Conservation (phyloP, 2,113 vertebrate species). For the Hippoglossus stenolepis region DNA sequence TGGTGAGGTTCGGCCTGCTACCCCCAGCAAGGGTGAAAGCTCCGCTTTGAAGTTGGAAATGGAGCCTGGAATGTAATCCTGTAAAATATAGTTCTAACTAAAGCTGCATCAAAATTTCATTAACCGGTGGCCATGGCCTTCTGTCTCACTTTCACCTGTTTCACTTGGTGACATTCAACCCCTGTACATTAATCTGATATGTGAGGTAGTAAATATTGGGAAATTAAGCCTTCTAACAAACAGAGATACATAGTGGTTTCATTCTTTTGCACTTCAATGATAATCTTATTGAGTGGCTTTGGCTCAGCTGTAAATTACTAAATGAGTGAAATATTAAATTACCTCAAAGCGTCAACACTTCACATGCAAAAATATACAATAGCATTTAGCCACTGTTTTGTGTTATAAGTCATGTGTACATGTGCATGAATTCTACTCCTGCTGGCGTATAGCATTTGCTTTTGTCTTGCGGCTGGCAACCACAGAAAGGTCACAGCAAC, state of each 20-base stretch:
- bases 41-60: constrained; percentile 77
- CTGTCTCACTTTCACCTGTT: constrained; percentile 71
- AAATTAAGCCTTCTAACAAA: constrained; percentile 15
- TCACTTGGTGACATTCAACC: constrained; percentile 64
- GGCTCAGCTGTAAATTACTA: too few species aligned
- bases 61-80: constrained; percentile 77
- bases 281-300: too few species aligned
- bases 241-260: too few species aligned
- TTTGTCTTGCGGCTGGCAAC: constrained; percentile 4
- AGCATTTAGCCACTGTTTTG: constrained; percentile 4
- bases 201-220: constrained; percentile 35
- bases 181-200: constrained; percentile 62
- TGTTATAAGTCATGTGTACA: neutral
- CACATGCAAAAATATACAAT: neutral
- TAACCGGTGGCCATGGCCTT: constrained; percentile 50
- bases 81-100: constrained; percentile 77
- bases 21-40: constrained; percentile 71
- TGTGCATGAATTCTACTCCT: neutral
- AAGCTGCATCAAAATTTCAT: constrained; percentile 79
- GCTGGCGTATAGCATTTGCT: neutral
- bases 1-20: constrained; percentile 16
- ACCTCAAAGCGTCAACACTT: too few species aligned
- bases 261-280: too few species aligned
- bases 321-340: too few species aligned
- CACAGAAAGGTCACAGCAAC: constrained; percentile 50